Evolutionary conservation across 1,140 invertebrate species (phyloP).

Genomic region (Brachionus koreanus): DNA sequence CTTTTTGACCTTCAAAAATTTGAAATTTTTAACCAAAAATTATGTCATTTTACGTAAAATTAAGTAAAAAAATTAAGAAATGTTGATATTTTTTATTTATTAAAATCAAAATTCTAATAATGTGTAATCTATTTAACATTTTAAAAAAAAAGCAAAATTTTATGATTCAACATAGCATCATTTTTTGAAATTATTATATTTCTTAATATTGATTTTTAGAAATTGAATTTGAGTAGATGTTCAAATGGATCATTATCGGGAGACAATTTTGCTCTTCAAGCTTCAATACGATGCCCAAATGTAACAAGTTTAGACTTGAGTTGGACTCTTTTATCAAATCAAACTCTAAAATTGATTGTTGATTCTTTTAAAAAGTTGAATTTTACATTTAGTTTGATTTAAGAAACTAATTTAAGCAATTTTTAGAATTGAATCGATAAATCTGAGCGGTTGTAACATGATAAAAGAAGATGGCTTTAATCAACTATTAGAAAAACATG

Average conservation of each 20-base stretch:
- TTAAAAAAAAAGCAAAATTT: too few species aligned
- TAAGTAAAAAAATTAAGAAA: too few species aligned
- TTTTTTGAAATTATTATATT: too few species aligned
- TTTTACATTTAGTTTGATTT: neutral
- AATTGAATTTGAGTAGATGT: constrained; percentile 42
- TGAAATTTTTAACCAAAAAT: too few species aligned
- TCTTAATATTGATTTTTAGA: neutral
- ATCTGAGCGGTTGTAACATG: constrained; percentile 42
- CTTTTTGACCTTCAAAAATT: too few species aligned
- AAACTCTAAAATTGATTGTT: constrained; percentile 39
- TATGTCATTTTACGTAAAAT: too few species aligned
- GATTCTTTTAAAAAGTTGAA: constrained; percentile 27
- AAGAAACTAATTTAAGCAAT: neutral
- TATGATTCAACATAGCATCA: too few species aligned
- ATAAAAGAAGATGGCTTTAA: constrained; percentile 35
- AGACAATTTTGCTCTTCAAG: constrained; percentile 42
- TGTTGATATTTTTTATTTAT: too few species aligned
- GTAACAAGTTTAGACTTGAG: constrained; percentile 38
- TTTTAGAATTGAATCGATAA: constrained; percentile 38
- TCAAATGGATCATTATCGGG: constrained; percentile 38
- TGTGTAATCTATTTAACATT: too few species aligned
- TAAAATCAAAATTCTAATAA: too few species aligned
- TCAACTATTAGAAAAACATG: constrained; percentile 18
- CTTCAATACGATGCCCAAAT: constrained; percentile 36
- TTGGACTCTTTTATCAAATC: constrained; percentile 38